phyloP scores from a whole-genome alignment of 2,113 vertebrate species.

The Mungos mungo region DNA sequence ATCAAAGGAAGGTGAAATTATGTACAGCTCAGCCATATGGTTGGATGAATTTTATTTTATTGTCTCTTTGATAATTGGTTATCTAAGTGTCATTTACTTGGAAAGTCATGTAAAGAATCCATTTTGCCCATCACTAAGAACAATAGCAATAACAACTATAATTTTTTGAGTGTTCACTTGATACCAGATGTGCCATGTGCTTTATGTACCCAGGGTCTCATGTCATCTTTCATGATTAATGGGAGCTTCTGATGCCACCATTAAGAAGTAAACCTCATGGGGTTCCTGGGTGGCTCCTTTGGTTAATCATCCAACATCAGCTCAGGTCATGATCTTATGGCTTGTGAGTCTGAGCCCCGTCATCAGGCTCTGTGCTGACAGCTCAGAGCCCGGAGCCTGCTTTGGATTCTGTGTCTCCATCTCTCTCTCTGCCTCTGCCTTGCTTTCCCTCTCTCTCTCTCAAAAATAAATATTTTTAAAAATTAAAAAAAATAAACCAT shows the following conservation, averaged over 20 bases:
- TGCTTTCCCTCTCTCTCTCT: no score
- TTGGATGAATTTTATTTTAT: conserved; percentile 15
- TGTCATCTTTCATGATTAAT: neutral
- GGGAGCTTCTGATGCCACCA: neutral
- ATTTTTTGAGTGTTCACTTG: neutral
- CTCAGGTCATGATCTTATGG: no score
- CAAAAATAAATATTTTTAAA: no score
- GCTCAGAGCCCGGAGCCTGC: no score
- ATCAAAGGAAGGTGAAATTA: conserved; percentile 10
- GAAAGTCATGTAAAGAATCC: conserved; percentile 3
- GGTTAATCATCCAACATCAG: no score
- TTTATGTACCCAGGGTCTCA: neutral
- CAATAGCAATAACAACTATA: neutral
- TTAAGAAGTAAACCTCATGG: neutral
- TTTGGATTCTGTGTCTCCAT: no score
- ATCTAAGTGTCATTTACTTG: neutral
- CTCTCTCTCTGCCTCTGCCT: no score
- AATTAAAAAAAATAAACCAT: no score
- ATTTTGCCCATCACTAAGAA: neutral
- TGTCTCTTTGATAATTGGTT: neutral
- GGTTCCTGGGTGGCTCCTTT: no score
- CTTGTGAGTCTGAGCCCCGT: no score
- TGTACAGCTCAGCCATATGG: neutral
- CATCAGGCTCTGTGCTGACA: no score
- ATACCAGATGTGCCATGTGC: neutral